Percentiles rank a stretch among this genome's conserved stretches.
phyloP scores from a whole-genome alignment of 1,140 invertebrate genomes.

The Ips typographus region DNA sequence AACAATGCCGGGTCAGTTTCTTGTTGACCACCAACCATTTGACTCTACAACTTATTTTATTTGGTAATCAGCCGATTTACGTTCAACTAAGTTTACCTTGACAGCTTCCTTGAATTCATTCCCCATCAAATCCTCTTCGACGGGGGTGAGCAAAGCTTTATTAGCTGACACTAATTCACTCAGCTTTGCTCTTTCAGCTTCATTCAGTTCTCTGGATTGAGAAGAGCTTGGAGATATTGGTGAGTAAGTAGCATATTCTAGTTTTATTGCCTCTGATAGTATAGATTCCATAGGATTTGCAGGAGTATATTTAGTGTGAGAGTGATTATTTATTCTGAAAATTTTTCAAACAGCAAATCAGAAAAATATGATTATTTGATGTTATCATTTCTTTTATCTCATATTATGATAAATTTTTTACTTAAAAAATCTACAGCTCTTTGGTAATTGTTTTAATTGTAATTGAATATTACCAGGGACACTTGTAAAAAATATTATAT shows the following conservation, averaged over 20 bases:
- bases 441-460: too few relatives aligned
- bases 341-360: background rate
- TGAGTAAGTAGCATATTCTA: conserved; percentile 74
- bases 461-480: too few relatives aligned
- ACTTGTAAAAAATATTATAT: too few relatives aligned
- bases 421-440: too few relatives aligned
- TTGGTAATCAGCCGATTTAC: background rate
- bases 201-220: conserved; percentile 71
- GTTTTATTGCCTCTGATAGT: conserved; percentile 77
- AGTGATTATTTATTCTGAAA: conserved; percentile 25
- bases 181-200: conserved; percentile 77
- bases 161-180: conserved; percentile 83
- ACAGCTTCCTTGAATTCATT: conserved; percentile 29
- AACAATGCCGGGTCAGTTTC: conserved; percentile 68
- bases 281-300: conserved; percentile 78
- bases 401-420: background rate
- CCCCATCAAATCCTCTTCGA: conserved; percentile 67
- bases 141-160: conserved; percentile 76
- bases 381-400: background rate
- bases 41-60: conserved; percentile 10
- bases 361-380: conserved; percentile 5
- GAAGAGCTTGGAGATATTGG: conserved; percentile 60
- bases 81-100: conserved; percentile 12
- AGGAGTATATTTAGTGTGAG: conserved; percentile 24
- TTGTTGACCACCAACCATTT: conserved; percentile 20